Evolutionary conservation across 2,113 vertebrate species (phyloP).

Genomic region (Otocyon megalotis): DNA sequence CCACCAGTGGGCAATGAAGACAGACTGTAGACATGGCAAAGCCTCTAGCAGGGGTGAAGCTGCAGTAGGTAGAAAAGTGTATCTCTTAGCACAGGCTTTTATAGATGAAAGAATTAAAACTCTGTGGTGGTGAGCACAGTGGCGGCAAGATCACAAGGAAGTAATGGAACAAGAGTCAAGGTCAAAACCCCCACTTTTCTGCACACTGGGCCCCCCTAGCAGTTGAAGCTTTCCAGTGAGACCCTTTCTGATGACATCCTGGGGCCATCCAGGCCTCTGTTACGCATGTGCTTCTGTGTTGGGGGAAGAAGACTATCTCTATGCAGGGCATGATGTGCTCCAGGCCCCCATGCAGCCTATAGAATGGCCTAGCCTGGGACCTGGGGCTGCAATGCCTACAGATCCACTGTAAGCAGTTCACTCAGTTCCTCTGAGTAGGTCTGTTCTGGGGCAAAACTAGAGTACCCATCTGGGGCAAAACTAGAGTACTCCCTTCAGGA

Average conservation of each 20-base stretch:
- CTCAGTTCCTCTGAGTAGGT: not conserved
- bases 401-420: not conserved
- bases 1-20: not conserved
- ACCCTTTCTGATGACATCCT: too few relatives aligned
- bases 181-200: accelerated
- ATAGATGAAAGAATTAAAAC: not conserved
- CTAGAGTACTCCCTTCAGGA: too few relatives aligned
- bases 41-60: not conserved
- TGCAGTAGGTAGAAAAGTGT: not conserved
- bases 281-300: not conserved
- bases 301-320: not conserved
- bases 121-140: not conserved
- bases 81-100: not conserved
- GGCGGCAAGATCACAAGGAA: not conserved
- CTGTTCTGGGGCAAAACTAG: not conserved
- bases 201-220: not conserved
- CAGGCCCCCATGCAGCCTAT: accelerated
- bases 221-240: not conserved
- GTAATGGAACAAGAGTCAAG: not conserved
- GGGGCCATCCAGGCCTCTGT: not conserved
- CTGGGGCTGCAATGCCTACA: not conserved
- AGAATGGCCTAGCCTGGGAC: not conserved
- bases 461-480: too few relatives aligned
- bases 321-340: accelerated
- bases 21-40: not conserved